Base-by-base conservation (phyloP, 2,888 invertebrate species). In the Drosophila emarginata region DNA sequence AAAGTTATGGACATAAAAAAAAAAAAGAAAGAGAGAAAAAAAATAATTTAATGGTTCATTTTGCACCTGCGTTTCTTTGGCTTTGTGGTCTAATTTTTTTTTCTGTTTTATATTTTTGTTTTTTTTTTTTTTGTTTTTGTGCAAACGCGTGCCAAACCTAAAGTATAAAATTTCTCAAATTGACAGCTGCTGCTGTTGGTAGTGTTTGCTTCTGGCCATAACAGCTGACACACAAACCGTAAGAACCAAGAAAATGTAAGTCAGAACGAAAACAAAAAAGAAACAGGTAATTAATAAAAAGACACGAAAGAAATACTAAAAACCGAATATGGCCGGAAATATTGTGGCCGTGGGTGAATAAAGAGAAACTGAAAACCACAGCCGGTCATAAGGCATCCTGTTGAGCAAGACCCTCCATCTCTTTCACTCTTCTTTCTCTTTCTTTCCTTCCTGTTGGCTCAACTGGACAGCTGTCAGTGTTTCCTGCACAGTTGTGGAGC, bases 251-350 rank as follows among this genome's bases (percentile, higher is more conserved):
- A 23, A n/a, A 12, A 26, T 14, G 52, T 26, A 53, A 50, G 45
- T 32, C 53, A 21, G 18, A 57, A 23, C 1, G 45, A 45, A 4
- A 45, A 21, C 45, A 21, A 45, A 45, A 12, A 21, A 21, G 21
- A 45, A 45, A 45, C 45, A 45, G 45, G 45, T 45, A 45, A 45
- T 45, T 45, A 45, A 45, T 45, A 45, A 45, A 45, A 45, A 45
- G 45, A 21, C 45, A 45, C 45, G 40, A 45, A 45, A 36, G 15
- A 23, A 9, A 11, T 2, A 40, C 40, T 15, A 64, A 70, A 4
- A 71, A 64, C 60, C 70, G 64, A 60, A 50, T 58, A 71, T 52
- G 72, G 21, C 64, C 73, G 72, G 73, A 72, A 72, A 67, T 72
- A 12, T 45, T 45, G 45, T 45, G 45, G 45, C 21, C 11, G 45